Conservation (phyloP, 1,140 invertebrate species). For the Lordiphosa stackelbergi region DNA sequence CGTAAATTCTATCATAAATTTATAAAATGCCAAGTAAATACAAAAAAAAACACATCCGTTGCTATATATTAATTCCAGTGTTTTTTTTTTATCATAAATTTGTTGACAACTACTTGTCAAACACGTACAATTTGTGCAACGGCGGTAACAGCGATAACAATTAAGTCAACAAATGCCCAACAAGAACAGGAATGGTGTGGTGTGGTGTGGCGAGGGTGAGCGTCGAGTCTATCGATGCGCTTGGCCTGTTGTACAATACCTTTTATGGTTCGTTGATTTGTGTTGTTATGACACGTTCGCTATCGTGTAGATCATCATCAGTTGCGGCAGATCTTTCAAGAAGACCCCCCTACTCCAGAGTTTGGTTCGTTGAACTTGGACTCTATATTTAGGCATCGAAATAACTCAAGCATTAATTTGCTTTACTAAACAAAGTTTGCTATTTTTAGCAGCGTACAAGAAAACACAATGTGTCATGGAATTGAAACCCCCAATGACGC, state of each 20-base stretch:
- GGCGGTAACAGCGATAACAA: slow-evolving; percentile 52
- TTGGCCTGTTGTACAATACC: slow-evolving; percentile 39
- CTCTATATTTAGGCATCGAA: slow-evolving; percentile 7
- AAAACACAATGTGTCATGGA: slow-evolving; percentile 14
- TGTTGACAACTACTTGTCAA: slow-evolving; percentile 71
- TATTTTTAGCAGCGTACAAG: slow-evolving; percentile 11
- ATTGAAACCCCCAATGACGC: slow-evolving; percentile 9
- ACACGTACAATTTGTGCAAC: slow-evolving; percentile 67
- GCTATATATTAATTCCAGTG: too few relatives aligned
- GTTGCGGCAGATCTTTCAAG: slow-evolving; percentile 26
- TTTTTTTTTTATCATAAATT: slow-evolving; percentile 64
- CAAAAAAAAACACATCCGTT: slow-evolving; percentile 43
- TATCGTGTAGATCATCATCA: slow-evolving; percentile 35
- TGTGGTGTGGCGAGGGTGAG: slow-evolving; percentile 3
- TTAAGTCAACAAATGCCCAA: slow-evolving; percentile 58
- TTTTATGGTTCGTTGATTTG: slow-evolving; percentile 65
- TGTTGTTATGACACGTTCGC: slow-evolving; percentile 60
- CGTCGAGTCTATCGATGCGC: slow-evolving; percentile 38
- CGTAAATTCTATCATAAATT: slow-evolving; percentile 64
- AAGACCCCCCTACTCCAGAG: too few relatives aligned
- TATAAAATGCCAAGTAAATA: too few relatives aligned
- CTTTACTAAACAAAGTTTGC: slow-evolving; percentile 16
- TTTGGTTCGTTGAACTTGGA: slow-evolving; percentile 40
- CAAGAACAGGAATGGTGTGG: slow-evolving; percentile 3
- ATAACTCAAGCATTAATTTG: slow-evolving; percentile 14